Evolutionary conservation across 2,797 vertebrate genomes (phyloP).

Genomic region (Lagorchestes hirsutus): DNA sequence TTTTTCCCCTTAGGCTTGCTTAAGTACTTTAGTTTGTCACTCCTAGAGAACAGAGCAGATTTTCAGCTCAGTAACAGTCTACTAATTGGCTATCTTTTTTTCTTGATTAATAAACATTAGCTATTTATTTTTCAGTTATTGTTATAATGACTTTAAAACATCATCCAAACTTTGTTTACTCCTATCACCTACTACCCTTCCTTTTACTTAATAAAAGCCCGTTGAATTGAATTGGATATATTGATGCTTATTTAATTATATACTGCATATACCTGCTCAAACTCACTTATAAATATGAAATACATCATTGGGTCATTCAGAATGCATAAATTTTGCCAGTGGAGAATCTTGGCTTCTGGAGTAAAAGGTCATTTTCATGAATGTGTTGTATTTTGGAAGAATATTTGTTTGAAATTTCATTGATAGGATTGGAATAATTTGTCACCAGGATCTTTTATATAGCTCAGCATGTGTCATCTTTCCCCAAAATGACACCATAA

Average conservation of each 20-base stretch:
- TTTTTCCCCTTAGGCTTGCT: neutral
- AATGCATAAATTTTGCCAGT: neutral
- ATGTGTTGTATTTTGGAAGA: neutral
- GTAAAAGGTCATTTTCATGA: neutral
- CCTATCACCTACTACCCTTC: neutral
- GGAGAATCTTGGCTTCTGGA: neutral
- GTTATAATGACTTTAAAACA: neutral
- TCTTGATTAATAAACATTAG: neutral
- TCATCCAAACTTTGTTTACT: neutral
- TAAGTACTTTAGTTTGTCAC: neutral
- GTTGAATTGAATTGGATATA: neutral
- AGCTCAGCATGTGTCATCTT: neutral
- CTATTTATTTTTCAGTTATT: slow-evolving; percentile 25
- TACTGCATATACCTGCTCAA: neutral
- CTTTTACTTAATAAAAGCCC: neutral
- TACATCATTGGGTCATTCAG: neutral
- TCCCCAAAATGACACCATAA: neutral
- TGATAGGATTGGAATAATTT: neutral
- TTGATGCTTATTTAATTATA: neutral
- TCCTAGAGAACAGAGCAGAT: neutral
- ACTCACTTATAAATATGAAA: neutral
- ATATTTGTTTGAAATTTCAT: neutral
- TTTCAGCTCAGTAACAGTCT: neutral
- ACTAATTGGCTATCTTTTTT: neutral
- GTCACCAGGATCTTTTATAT: neutral